phyloP scores from a whole-genome alignment of 1,140 invertebrate species.

The Tetraneura akinire region DNA sequence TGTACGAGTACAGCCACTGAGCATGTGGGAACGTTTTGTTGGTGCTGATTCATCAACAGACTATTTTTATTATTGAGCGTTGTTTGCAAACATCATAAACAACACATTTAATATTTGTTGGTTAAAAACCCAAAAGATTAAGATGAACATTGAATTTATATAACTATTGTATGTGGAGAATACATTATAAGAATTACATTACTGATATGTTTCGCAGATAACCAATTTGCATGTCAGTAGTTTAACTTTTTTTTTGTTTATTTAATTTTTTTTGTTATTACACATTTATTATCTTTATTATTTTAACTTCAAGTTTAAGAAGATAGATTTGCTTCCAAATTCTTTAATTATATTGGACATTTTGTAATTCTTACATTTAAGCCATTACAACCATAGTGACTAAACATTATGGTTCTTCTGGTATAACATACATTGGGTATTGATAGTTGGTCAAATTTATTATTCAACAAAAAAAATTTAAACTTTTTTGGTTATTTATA shows the following conservation, averaged over 20 bases:
- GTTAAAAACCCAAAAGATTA: not conserved
- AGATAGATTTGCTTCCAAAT: conserved; percentile 1
- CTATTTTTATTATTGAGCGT: conserved; percentile 39
- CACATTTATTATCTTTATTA: not conserved
- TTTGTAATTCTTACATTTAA: not conserved
- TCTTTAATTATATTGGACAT: not conserved
- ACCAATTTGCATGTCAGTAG: conserved; percentile 10
- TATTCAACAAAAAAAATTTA: not conserved
- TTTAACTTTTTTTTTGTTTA: not conserved
- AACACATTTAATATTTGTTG: conserved; percentile 17
- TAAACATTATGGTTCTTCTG: not conserved
- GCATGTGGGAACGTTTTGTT: conserved; percentile 38
- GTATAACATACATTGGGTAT: not conserved
- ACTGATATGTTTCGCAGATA: conserved; percentile 13
- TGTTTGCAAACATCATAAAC: not conserved
- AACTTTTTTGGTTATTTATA: not conserved
- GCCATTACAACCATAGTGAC: not conserved
- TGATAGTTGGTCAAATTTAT: not conserved
- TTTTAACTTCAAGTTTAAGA: conserved; percentile 4
- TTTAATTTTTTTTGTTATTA: conserved; percentile 17
- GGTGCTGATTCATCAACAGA: conserved; percentile 37
- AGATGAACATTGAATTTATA: conserved; percentile 42
- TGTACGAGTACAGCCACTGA: conserved; percentile 33
- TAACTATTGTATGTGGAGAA: conserved; percentile 28
- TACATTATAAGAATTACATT: conserved; percentile 20